A percentile compares a stretch with the other conserved stretches of the same genome.
Conservation (phyloP, 1,140 invertebrate species). For the Brachionus asplanchnoidis region DNA sequence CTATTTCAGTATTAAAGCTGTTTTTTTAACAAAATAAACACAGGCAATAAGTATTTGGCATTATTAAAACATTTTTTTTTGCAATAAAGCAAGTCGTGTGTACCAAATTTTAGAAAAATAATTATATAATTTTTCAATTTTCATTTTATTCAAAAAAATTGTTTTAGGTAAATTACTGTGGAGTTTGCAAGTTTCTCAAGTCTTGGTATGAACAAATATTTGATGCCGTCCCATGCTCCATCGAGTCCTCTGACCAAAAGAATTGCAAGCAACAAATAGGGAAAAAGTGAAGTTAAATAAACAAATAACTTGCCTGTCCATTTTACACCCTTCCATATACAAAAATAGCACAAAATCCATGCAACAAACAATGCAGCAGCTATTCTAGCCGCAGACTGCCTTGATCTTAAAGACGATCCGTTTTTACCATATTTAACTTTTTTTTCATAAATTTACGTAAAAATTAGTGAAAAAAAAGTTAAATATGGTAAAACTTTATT, state of each 20-base stretch:
- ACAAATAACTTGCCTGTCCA: conserved; percentile 82
- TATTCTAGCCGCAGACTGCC: conserved; percentile 86
- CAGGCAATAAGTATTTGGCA: too few relatives aligned
- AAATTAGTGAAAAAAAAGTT: too few relatives aligned
- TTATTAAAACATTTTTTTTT: too few relatives aligned
- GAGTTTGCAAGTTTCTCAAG: conserved; percentile 53
- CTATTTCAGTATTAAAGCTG: too few relatives aligned
- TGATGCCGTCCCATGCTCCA: conserved; percentile 60
- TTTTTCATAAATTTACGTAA: too few relatives aligned
- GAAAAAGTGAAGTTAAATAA: conserved; percentile 57
- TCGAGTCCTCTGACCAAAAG: conserved; percentile 62
- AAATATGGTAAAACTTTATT: too few relatives aligned
- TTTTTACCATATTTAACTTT: too few relatives aligned
- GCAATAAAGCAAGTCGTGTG: too few relatives aligned
- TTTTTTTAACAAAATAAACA: too few relatives aligned
- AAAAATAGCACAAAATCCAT: conserved; percentile 95
- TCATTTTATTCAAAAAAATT: background rate
- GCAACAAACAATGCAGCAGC: conserved; percentile 79
- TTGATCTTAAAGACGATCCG: conserved; percentile 78
- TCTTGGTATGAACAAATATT: conserved; percentile 57
- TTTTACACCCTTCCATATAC: conserved; percentile 96
- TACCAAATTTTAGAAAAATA: too few relatives aligned
- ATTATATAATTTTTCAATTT: too few relatives aligned
- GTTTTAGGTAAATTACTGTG: conserved; percentile 49
- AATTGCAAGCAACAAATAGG: conserved; percentile 53